These are phyloP conservation scores for Plodia interpunctella DNA, from an alignment of 1,140 invertebrate species.

Conservation along the genomic window DNA sequence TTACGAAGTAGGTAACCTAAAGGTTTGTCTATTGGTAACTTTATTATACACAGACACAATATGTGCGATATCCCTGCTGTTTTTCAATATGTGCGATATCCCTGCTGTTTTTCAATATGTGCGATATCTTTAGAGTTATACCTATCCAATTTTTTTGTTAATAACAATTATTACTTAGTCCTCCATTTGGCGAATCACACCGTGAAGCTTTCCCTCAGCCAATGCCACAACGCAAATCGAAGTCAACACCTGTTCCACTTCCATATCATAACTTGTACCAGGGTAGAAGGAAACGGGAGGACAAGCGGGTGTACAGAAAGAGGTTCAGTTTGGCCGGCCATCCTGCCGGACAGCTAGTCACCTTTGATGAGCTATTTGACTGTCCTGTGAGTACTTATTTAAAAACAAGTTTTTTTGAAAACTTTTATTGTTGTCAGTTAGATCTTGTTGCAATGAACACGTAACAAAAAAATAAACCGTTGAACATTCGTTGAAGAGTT, in stretches of 20 bases:
- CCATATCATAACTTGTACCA: constrained; percentile 40
- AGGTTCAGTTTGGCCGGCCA: constrained; percentile 30
- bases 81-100: too few relatives aligned
- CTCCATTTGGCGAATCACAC: not conserved
- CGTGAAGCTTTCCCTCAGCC: constrained; percentile 27
- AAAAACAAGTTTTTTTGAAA: too few relatives aligned
- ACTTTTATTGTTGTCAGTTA: too few relatives aligned
- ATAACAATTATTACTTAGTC: not conserved
- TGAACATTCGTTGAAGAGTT: too few relatives aligned
- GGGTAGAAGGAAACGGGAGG: constrained; percentile 26
- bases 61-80: too few relatives aligned
- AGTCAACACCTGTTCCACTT: constrained; percentile 8
- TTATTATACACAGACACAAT: too few relatives aligned
- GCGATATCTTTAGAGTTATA: too few relatives aligned
- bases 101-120: too few relatives aligned
- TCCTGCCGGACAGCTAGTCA: constrained; percentile 26
- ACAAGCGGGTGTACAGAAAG: constrained; percentile 39
- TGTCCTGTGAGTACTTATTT: constrained; percentile 36
- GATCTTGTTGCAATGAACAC: too few relatives aligned
- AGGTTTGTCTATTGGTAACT: too few relatives aligned
- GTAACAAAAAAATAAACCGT: too few relatives aligned
- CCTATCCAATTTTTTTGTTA: not conserved
- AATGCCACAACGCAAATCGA: constrained; percentile 17
- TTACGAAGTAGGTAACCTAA: too few relatives aligned
- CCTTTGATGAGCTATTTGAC: constrained; percentile 35